Percentiles rank a stretch among this genome's conserved stretches.
Conservation (phyloP, 2,797 vertebrate genomes). For the Circus cinereus region DNA sequence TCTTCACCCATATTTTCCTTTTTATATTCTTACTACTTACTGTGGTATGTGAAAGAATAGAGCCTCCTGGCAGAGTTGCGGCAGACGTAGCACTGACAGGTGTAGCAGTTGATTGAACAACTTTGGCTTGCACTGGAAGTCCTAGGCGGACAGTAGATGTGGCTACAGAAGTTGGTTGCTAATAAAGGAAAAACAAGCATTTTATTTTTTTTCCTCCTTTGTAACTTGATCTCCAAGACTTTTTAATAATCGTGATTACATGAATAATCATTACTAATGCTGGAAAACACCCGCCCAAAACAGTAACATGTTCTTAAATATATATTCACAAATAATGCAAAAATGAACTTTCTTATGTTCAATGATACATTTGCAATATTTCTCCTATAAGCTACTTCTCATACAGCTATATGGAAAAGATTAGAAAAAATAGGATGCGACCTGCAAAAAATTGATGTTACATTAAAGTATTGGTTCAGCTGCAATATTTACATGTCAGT, state of each 20-base stretch:
- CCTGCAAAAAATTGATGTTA: neutral
- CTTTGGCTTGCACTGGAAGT: constrained; percentile 50
- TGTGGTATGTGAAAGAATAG: neutral
- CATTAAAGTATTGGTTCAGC: neutral
- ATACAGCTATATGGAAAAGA: neutral
- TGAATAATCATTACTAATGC: neutral
- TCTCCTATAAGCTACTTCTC: neutral
- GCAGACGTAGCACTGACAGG: neutral
- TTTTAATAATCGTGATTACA: neutral
- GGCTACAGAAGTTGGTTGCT: constrained; percentile 40
- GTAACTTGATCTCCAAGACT: neutral
- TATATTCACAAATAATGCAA: neutral
- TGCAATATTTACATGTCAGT: neutral
- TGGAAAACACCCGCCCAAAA: fast-evolving
- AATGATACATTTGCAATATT: neutral
- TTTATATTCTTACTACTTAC: neutral
- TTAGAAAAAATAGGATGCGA: neutral
- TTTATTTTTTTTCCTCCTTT: neutral
- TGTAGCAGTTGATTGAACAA: neutral
- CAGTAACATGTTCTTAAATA: neutral
- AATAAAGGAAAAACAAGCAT: neutral
- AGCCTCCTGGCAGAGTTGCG: neutral
- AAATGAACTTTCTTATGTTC: neutral
- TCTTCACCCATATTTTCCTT: neutral
- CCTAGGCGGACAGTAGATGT: constrained; percentile 45